Evolutionary conservation across 2,113 vertebrate species (phyloP).

Genomic region (Arothron firmamentum): DNA sequence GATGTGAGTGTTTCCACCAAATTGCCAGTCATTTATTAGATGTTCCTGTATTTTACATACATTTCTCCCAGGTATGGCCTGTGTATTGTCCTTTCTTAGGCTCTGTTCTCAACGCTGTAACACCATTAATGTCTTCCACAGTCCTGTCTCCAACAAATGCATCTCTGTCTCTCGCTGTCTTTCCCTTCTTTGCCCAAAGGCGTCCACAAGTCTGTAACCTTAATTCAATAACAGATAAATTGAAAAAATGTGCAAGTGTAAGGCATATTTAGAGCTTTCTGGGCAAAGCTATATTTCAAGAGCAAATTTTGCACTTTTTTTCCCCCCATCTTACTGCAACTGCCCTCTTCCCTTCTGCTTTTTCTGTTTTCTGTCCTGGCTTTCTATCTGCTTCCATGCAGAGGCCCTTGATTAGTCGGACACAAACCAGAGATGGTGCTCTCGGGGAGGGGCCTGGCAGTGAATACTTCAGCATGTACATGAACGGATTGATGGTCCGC

Average conservation of each 20-base stretch:
- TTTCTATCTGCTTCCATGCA: constrained; percentile 43
- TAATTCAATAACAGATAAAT: constrained; percentile 63
- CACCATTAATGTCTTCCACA: not conserved
- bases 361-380: constrained; percentile 39
- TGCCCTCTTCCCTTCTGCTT: constrained; percentile 17
- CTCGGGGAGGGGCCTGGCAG: not conserved
- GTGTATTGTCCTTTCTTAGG: not conserved
- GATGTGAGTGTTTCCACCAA: no score
- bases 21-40: no score
- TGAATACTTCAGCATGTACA: not conserved
- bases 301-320: constrained; percentile 28
- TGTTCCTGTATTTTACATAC: no score
- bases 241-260: constrained; percentile 53
- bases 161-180: not conserved
- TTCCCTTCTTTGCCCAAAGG: constrained; percentile 25
- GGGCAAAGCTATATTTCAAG: constrained; percentile 20
- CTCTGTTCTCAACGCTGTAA: not conserved
- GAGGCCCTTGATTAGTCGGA: constrained; percentile 53
- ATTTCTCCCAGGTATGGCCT: no score
- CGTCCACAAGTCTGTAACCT: constrained; percentile 55
- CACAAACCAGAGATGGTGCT: constrained; percentile 54
- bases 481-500: constrained; percentile 1
- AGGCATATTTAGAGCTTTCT: constrained; percentile 32
- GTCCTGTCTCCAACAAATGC: not conserved
- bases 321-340: not conserved